Base-by-base conservation (phyloP, 2,113 vertebrate species). In the Capra hircus region DNA sequence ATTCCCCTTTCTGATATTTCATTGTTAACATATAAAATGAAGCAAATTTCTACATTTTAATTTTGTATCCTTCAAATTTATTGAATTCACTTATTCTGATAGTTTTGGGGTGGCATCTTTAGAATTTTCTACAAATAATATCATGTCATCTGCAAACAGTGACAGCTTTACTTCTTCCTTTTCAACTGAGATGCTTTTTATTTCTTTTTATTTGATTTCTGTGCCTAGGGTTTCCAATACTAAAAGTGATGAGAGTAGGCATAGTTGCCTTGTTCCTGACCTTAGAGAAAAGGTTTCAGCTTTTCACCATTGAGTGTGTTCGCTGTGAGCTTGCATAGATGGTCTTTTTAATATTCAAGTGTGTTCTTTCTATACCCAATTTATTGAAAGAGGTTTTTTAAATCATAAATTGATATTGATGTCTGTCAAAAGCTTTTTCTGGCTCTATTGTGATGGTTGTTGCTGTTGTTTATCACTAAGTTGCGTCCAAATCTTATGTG, bases 401-500 rank as follows among this genome's bases (percentile, higher is more conserved):
- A 0, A 45, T 45, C 13, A 45, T 77, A 78, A 28, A 8, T 45
- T 25, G 40, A 78, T 5, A 27, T 2, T 78, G 7, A 78, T 14
- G 27, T 45, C 13, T 27, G 40, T 45, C 40, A 7, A 15, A 78
- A 45, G 40, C 40, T 78, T 78, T 45, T 78, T 78, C 74, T 45
- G 25, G 74, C 43, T 78, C 43, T 45, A 2, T 78, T 15, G 7
- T 28, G 25, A 28, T 45, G 43, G 7, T n/a, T 9, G 62, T 2
- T 67, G 62, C 16, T 64, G 33, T 17, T 17, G 16, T n/a, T n/a
- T 19, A n/a, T n/a, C 33, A n/a, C 7, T 9, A 4, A n/a, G 7
- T n/a, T n/a, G 33, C 4, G 0, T n/a, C 16, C 16, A 10, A n/a
- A n/a, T n/a, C 16, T 67, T 9, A 67, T 10, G 62, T n/a, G 33